These are phyloP conservation scores for Acanthoscelides obtectus DNA, from an alignment of 2,888 invertebrate genomes.

Conservation along the genomic window DNA sequence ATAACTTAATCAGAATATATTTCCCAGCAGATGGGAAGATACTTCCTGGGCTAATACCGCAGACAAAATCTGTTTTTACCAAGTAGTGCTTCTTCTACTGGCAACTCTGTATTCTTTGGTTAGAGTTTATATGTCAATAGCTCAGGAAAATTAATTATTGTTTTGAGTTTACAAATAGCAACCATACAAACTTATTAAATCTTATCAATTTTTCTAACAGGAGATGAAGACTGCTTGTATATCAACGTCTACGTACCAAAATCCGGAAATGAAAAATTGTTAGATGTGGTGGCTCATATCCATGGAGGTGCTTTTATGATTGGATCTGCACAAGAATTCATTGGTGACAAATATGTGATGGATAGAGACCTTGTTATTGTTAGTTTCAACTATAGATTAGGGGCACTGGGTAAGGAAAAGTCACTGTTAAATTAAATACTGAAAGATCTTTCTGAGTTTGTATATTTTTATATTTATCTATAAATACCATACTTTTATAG, in stretches of 20 bases:
- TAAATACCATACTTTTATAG: constrained; percentile 24
- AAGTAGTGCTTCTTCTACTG: too few species aligned
- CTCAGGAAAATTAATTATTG: too few species aligned
- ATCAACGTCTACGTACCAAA: constrained; percentile 56
- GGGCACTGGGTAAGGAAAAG: constrained; percentile 30
- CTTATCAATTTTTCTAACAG: constrained; percentile 33
- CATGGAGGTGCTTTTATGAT: constrained; percentile 63
- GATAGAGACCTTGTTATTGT: constrained; percentile 48
- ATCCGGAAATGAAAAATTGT: constrained; percentile 27
- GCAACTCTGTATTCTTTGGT: too few species aligned
- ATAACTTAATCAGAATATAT: too few species aligned
- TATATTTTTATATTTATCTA: too few species aligned
- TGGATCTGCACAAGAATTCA: constrained; percentile 52
- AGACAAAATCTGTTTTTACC: too few species aligned
- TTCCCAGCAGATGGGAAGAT: too few species aligned
- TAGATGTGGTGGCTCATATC: constrained; percentile 57
- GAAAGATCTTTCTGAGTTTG: neutral
- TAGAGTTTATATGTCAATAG: too few species aligned
- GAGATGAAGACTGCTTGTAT: constrained; percentile 60
- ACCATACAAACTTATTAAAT: too few species aligned
- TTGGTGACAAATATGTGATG: constrained; percentile 54
- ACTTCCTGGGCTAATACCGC: too few species aligned
- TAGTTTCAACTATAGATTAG: constrained; percentile 38
- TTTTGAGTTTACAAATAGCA: too few species aligned
- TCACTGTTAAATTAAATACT: neutral